Evolutionary conservation across 2,888 invertebrate species (phyloP), one percentile per base, ranked within the genome.

Genomic region (Ophion obscuratus): DNA sequence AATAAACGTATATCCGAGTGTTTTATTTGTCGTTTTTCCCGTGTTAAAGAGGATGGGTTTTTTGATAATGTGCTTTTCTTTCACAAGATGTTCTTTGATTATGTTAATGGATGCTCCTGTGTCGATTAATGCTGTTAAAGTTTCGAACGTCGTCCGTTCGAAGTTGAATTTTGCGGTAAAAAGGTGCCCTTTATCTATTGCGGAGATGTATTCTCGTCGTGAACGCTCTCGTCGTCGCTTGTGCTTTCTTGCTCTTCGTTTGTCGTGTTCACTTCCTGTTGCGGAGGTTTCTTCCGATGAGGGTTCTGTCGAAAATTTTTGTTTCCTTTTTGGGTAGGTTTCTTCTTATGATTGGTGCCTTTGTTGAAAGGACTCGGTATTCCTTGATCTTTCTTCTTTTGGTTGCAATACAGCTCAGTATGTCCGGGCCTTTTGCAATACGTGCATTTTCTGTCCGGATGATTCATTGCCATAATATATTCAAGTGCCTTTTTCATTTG

Each of bases 71-170:
- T n/a, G n/a, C n/a, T n/a, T n/a, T n/a, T n/a, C n/a, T n/a, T n/a
- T n/a, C n/a, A n/a, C n/a, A n/a, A n/a, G n/a, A n/a, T n/a, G n/a
- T n/a, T n/a, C n/a, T n/a, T n/a, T n/a, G n/a, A n/a, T n/a, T n/a
- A n/a, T n/a, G n/a, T n/a, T n/a, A n/a, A n/a, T n/a, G 2, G 82
- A 82, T 71, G 82, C 81, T 76, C 81, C 81, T 24, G 75, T 81
- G 24, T 81, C 68, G 24, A 76, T 81, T 40, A 81, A 44, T 31
- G 70, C 70, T 64, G 76, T 82, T 40, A 76, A 57, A 57, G 40
- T 82, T 76, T 71, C 59, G 40, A 71, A 57, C 44, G 47, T 71
- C 3, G 82, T 82, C 36, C 61, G 14, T 27, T 82, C 66, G 44
- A 71, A 82, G 0, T 82, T 44, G 57, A 76, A 57, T 64, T 82